Base-by-base conservation (phyloP, 64 coral and sea anemone genomes). In the Porites lutea region DNA sequence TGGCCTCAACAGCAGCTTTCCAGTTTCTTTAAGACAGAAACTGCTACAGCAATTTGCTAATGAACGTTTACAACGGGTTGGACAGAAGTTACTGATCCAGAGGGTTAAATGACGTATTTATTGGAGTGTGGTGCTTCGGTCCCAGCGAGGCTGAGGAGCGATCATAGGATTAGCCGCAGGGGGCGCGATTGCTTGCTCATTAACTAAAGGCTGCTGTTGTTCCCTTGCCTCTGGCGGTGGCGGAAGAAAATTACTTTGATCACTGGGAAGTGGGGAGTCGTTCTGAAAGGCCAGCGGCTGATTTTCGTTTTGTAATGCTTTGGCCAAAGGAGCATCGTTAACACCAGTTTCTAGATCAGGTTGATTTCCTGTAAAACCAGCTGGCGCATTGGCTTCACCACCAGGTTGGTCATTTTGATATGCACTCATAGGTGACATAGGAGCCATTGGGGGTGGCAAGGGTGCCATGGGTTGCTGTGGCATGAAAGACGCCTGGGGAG, bases 351-450 rank as follows among this genome's bases (percentile, higher is more conserved):
- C 81, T 63, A 68, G 23, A 51, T 13, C 23, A 4, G 67, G 54
- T 57, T 48, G 55, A 80, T 54, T 54, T 46, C 75, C 75, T 55
- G 27, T 66, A 15, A 54, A 80, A 90, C 63, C 21, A 16, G 88
- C 12, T 8, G 51, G 65, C 12, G 54, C 68, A 18, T 22, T 51
- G 0, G 89, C 89, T 71, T 74, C 89, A 83, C 75, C 75, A 65
- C 65, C 47, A 23, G 21, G 79, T 65, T 49, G 79, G 9, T 81
- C 89, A 45, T 78, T 80, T n/a, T 78, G 76, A 47, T 67, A 80
- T n/a, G 65, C 88, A 46, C 48, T 52, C 75, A 90, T 90, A 6
- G 88, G 88, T 59, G 88, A 52, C 75, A 90, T 90, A 6, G 88
- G 88, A 48, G 88, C 62, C 63, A 69, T 67, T 16, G 45, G 18